These are phyloP conservation scores for Hermetia illucens DNA, from an alignment of 1,140 invertebrate species.

Conservation along the genomic window DNA sequence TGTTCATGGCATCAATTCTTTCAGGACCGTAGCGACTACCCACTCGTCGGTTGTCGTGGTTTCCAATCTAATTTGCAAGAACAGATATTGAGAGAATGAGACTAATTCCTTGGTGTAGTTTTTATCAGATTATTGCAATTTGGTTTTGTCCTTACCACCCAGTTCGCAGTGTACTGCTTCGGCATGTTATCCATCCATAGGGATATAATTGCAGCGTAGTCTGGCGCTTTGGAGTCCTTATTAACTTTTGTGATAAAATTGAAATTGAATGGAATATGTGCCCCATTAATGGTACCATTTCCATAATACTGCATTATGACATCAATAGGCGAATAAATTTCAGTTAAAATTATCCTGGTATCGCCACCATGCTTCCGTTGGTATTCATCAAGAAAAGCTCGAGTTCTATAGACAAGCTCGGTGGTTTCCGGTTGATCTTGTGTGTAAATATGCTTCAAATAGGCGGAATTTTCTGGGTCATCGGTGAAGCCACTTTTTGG, in stretches of 20 bases:
- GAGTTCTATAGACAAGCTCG: conserved; percentile 43
- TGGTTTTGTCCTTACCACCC: conserved; percentile 37
- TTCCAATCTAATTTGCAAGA: conserved; percentile 39
- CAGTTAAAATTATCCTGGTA: conserved; percentile 41
- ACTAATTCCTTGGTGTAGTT: no score
- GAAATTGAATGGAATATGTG: conserved; percentile 51
- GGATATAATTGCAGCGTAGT: conserved; percentile 37
- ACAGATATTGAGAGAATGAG: conserved; percentile 32
- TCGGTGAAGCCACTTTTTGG: conserved; percentile 21
- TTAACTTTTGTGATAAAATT: conserved; percentile 37
- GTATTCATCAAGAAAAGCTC: conserved; percentile 41
- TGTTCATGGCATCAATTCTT: conserved; percentile 49
- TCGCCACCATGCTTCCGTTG: conserved; percentile 33
- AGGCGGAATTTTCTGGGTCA: conserved; percentile 35
- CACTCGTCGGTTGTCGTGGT: conserved; percentile 53
- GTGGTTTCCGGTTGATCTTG: conserved; percentile 42
- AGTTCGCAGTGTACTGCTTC: conserved; percentile 34
- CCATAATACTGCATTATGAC: conserved; percentile 46
- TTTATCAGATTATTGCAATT: conserved; percentile 42
- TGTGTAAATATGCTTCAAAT: conserved; percentile 45
- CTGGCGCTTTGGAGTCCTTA: conserved; percentile 34
- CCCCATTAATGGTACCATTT: conserved; percentile 35
- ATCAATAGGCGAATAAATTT: conserved; percentile 40
- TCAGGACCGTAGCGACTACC: conserved; percentile 44
- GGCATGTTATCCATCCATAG: conserved; percentile 43